A percentile compares a stretch with the other conserved stretches of the same genome.
Evolutionary conservation across 2,797 vertebrate species (phyloP).

Genomic region (Sardinella longiceps): DNA sequence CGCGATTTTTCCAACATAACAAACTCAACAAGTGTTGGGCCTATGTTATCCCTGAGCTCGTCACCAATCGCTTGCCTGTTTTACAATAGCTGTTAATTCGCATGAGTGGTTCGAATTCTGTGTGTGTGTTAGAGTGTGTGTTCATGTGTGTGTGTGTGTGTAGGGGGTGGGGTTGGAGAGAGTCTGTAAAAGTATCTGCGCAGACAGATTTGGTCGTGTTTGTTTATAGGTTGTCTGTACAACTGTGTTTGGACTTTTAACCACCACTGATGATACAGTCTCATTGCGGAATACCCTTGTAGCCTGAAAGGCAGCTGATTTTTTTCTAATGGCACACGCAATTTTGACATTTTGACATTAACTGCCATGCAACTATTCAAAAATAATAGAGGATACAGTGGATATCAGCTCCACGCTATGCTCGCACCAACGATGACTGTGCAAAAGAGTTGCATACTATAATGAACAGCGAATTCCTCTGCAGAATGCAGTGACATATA

Average conservation of each 20-base stretch:
- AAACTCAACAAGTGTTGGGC: conserved; percentile 19
- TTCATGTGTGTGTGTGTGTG: background rate
- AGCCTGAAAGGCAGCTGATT: background rate
- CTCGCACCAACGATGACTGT: conserved; percentile 21
- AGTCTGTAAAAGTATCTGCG: conserved; percentile 26
- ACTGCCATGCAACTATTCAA: background rate
- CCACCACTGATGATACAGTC: background rate
- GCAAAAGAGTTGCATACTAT: conserved; percentile 26
- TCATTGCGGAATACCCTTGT: conserved; percentile 11
- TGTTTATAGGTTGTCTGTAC: conserved; percentile 2
- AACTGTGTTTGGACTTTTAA: conserved; percentile 10
- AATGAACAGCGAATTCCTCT: conserved; percentile 33
- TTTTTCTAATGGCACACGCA: background rate
- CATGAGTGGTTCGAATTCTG: conserved; percentile 8
- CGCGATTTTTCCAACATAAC: background rate
- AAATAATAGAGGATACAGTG: background rate
- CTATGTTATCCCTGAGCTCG: background rate
- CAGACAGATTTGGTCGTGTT: conserved; percentile 18
- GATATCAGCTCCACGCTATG: background rate
- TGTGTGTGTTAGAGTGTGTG: background rate
- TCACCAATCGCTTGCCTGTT: background rate
- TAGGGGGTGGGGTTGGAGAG: conserved; percentile 24
- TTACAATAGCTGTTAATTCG: background rate
- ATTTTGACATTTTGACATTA: background rate
- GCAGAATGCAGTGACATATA: conserved; percentile 53